Percentiles rank a stretch among this genome's conserved stretches.
These are phyloP conservation scores for Blennius ocellaris DNA, from an alignment of 2,113 vertebrate genomes.

Conservation along the genomic window DNA sequence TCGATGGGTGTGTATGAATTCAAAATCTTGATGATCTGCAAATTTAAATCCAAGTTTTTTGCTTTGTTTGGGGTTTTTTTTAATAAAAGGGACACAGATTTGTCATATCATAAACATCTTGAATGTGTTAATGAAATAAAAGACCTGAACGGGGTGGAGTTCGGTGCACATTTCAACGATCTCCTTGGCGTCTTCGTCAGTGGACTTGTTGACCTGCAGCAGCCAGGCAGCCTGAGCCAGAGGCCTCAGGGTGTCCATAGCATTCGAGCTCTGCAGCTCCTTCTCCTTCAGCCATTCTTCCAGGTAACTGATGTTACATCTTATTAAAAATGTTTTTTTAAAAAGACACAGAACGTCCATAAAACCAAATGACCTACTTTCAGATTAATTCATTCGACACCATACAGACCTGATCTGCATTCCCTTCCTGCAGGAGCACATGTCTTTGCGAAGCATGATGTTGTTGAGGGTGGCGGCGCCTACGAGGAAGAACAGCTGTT, in stretches of 20 bases:
- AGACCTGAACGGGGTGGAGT: constrained; percentile 93
- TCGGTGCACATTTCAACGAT: constrained; percentile 89
- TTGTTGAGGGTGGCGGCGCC: constrained; percentile 91
- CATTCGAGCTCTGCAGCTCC: constrained; percentile 86
- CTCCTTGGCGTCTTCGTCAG: constrained; percentile 92
- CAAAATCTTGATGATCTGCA: constrained; percentile 95
- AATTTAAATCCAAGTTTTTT: constrained; percentile 22
- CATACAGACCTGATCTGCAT: constrained; percentile 95
- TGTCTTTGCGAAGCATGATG: constrained; percentile 97
- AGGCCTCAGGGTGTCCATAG: constrained; percentile 91
- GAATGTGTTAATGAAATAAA: not conserved
- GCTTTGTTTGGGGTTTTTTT: too few species aligned
- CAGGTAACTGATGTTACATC: constrained; percentile 97
- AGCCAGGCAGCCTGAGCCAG: constrained; percentile 95
- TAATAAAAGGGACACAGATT: not conserved
- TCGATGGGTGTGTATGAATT: constrained; percentile 98
- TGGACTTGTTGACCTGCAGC: constrained; percentile 96
- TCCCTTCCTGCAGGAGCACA: constrained; percentile 98
- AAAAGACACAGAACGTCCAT: not conserved
- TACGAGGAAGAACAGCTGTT: constrained; percentile 93
- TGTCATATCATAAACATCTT: not conserved
- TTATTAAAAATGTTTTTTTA: constrained; percentile 54
- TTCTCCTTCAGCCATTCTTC: constrained; percentile 99
- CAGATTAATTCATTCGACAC: too few species aligned
- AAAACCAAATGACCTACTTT: not conserved